A percentile compares a stretch with the other conserved stretches of the same genome.
Evolutionary conservation across 2,113 vertebrate species (phyloP).

Genomic region (Vidua macroura): DNA sequence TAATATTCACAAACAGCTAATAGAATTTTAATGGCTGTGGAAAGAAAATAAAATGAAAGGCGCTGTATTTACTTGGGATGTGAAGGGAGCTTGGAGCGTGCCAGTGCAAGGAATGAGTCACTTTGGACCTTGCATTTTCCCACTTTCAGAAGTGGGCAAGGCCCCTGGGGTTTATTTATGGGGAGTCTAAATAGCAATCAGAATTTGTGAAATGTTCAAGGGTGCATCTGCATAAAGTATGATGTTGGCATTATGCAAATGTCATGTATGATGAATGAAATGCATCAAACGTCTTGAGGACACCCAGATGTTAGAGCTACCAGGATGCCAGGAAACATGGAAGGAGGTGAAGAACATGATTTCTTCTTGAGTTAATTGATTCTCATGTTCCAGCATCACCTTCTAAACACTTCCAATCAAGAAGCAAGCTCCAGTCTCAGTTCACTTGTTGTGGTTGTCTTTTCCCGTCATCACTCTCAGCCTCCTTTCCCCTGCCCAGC

Average conservation of each 20-base stretch:
- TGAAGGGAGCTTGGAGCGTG: slow-evolving; percentile 53
- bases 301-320: slow-evolving; percentile 76
- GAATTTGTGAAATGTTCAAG: slow-evolving; percentile 65
- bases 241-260: slow-evolving; percentile 80
- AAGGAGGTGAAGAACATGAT: slow-evolving; percentile 52
- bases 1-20: slow-evolving; percentile 79
- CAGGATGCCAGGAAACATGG: slow-evolving; percentile 61
- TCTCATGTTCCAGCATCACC: slow-evolving; percentile 64
- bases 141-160: slow-evolving; percentile 52
- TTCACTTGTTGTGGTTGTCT: slow-evolving; percentile 36
- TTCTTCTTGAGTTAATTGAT: slow-evolving; percentile 67
- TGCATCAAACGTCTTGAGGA: slow-evolving; percentile 74
- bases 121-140: slow-evolving; percentile 34
- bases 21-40: slow-evolving; percentile 78
- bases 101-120: slow-evolving; percentile 34
- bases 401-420: slow-evolving; percentile 68
- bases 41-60: slow-evolving; percentile 71
- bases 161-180: slow-evolving; percentile 68
- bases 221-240: slow-evolving; percentile 73
- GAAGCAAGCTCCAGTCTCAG: slow-evolving; percentile 51
- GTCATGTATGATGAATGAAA: slow-evolving; percentile 78
- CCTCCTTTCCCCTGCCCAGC: background rate
- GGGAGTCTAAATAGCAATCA: slow-evolving; percentile 70
- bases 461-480: slow-evolving; percentile 19
- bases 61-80: slow-evolving; percentile 45